phyloP scores from a whole-genome alignment of 2,113 vertebrate species.

The Pseudopodoces humilis region DNA sequence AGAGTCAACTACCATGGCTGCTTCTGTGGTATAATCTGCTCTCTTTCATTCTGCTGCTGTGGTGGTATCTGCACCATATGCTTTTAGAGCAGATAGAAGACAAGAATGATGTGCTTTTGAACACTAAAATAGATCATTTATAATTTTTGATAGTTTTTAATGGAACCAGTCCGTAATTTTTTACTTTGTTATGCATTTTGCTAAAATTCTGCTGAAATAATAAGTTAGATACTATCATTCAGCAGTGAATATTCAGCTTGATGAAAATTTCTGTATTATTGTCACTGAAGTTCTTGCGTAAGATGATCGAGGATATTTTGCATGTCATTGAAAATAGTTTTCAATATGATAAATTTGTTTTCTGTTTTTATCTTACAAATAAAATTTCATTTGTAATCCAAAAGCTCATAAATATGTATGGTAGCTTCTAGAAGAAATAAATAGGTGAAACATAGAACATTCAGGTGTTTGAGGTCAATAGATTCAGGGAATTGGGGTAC shows the following conservation, averaged over 20 bases:
- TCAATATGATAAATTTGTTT: neutral
- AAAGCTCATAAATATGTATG: neutral
- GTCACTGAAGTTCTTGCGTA: neutral
- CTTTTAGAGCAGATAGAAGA: neutral
- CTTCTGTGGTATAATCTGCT: neutral
- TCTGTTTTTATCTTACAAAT: neutral
- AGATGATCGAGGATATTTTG: neutral
- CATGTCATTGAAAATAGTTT: neutral
- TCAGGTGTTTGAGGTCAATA: neutral
- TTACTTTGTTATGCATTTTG: neutral
- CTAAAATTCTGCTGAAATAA: neutral
- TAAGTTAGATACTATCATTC: neutral
- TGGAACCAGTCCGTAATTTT: neutral
- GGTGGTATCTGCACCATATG: rapidly evolving
- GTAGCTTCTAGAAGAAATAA: neutral
- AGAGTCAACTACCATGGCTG: neutral
- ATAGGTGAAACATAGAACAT: neutral
- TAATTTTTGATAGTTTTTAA: neutral
- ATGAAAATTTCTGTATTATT: neutral
- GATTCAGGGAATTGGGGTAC: neutral
- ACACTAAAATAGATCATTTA: neutral
- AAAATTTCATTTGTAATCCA: neutral
- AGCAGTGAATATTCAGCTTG: neutral
- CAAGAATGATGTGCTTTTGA: neutral
- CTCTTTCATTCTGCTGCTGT: neutral